Conservation (phyloP, 2,113 vertebrate genomes). For the Chrysemys picta region DNA sequence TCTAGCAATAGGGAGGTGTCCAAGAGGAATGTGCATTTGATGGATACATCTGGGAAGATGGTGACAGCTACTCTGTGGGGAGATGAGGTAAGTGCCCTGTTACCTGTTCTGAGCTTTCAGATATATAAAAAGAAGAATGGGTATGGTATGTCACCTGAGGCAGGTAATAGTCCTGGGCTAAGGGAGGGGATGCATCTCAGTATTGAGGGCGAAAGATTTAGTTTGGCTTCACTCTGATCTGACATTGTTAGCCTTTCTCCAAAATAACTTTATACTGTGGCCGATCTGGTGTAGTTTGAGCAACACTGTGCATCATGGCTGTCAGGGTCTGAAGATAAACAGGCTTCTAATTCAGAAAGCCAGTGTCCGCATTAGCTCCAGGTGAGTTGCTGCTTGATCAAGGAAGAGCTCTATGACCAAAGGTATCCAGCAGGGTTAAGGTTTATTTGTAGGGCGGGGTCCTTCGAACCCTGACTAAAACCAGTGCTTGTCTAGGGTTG, state of each 20-base stretch:
- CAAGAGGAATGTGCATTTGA: slow-evolving; percentile 90
- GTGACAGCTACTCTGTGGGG: slow-evolving; percentile 94
- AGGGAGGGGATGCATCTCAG: not conserved
- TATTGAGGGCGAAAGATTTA: slow-evolving; percentile 56
- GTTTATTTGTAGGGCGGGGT: slow-evolving; percentile 15
- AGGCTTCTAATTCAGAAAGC: slow-evolving; percentile 8
- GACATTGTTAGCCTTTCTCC: slow-evolving; percentile 61
- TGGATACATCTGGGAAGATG: slow-evolving; percentile 92
- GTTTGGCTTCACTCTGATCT: slow-evolving; percentile 66
- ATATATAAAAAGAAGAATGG: not conserved
- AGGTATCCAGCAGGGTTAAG: not conserved
- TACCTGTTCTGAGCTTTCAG: slow-evolving; percentile 16
- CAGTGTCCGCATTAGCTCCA: not conserved
- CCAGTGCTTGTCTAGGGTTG: not conserved
- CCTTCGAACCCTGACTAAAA: not conserved
- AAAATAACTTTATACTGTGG: slow-evolving; percentile 67
- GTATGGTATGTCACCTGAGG: not conserved
- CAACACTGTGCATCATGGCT: slow-evolving; percentile 52
- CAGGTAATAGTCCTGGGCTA: not conserved
- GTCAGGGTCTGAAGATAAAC: slow-evolving; percentile 13
- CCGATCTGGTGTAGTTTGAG: slow-evolving; percentile 67
- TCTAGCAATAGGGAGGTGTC: slow-evolving; percentile 90
- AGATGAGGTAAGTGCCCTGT: slow-evolving; percentile 84
- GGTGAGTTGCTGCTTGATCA: not conserved
- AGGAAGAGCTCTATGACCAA: slow-evolving; percentile 22